A percentile compares a stretch with the other conserved stretches of the same genome.
phyloP scores from a whole-genome alignment of 2,113 vertebrate genomes.

The Malurus cyaneus region DNA sequence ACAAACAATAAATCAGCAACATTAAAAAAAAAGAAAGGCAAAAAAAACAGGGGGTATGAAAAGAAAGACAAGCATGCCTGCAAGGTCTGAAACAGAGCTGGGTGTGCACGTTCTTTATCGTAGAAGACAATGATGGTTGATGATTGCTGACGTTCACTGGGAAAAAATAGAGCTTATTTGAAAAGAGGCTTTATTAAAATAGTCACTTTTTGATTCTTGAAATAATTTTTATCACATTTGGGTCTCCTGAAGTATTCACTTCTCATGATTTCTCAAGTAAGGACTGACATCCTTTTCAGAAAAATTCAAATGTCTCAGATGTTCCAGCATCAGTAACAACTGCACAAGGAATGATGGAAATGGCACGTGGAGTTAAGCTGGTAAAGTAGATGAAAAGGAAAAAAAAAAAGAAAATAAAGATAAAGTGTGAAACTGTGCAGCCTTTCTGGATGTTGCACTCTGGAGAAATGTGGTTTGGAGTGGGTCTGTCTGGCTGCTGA shows the following conservation, averaged over 20 bases:
- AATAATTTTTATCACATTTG: slow-evolving; percentile 36
- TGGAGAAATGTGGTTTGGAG: neutral
- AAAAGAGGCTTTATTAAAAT: neutral
- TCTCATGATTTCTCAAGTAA: neutral
- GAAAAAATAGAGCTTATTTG: neutral
- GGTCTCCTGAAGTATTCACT: neutral
- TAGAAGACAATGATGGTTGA: neutral
- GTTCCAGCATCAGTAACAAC: neutral
- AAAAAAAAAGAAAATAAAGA: neutral
- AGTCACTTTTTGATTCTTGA: neutral
- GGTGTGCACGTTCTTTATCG: neutral
- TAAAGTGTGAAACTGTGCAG: neutral
- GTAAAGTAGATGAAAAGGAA: neutral
- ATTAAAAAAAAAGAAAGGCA: neutral
- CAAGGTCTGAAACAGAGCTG: neutral
- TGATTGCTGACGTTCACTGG: neutral
- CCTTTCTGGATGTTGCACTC: neutral
- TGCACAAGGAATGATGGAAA: neutral
- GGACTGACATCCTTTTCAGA: neutral
- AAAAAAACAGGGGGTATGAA: neutral
- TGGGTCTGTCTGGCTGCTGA: neutral
- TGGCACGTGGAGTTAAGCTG: neutral
- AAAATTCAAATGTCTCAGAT: neutral
- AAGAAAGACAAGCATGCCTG: neutral
- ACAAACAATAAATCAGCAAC: slow-evolving; percentile 48